A percentile compares a stretch with the other conserved stretches of the same genome.
phyloP scores from a whole-genome alignment of 1,140 invertebrate genomes.

The Dendrolimus kikuchii region DNA sequence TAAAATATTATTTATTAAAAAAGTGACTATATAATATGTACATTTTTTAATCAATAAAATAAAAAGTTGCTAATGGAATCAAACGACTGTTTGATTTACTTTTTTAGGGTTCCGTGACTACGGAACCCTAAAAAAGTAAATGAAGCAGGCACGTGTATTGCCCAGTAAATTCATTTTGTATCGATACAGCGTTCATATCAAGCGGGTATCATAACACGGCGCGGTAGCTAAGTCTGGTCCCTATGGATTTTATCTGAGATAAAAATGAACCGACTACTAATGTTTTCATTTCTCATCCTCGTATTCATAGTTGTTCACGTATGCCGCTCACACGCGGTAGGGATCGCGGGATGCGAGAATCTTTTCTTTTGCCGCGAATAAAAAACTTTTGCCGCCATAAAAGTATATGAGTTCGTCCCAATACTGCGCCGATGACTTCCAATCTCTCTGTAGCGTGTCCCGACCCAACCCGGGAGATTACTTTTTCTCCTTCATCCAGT shows the following conservation, averaged over 20 bases:
- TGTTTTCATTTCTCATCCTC: slow-evolving; percentile 29
- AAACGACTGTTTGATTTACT: too few relatives aligned
- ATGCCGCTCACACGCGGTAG: slow-evolving; percentile 26
- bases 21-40: too few relatives aligned
- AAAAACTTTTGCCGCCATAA: slow-evolving; percentile 60
- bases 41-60: too few relatives aligned
- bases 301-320: slow-evolving; percentile 31
- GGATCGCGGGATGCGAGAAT: slow-evolving; percentile 38
- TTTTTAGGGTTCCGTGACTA: too few relatives aligned
- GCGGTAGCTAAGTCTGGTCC: slow-evolving; percentile 8
- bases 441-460: slow-evolving; percentile 58
- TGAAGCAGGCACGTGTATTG: too few relatives aligned
- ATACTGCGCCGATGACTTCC: slow-evolving; percentile 65
- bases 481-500: slow-evolving; percentile 62
- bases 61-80: too few relatives aligned
- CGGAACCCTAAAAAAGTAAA: too few relatives aligned
- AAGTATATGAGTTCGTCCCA: slow-evolving; percentile 67
- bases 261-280: slow-evolving; percentile 27
- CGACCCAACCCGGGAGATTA: slow-evolving; percentile 62
- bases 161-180: too few relatives aligned
- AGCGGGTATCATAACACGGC: slow-evolving; percentile 8
- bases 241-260: slow-evolving; percentile 17
- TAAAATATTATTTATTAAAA: too few relatives aligned
- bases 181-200: neutral
- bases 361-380: slow-evolving; percentile 53